Percentiles rank a stretch among this genome's conserved stretches.
Conservation (phyloP, 37 sponge, comb jelly and placozoan species). For the Oopsacas minuta region DNA sequence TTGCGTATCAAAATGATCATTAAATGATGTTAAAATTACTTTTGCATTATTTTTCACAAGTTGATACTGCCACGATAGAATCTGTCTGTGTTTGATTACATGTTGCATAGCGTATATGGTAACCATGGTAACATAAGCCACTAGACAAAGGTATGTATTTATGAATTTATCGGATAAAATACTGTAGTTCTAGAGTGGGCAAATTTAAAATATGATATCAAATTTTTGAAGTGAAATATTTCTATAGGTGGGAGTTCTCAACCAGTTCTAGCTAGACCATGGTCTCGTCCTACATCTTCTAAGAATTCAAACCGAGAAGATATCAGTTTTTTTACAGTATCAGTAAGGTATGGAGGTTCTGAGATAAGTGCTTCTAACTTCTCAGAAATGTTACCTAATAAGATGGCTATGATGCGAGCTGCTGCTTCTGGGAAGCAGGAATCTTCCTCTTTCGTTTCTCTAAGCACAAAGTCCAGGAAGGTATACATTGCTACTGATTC, state of each 20-base stretch:
- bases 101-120: no score
- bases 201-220: no score
- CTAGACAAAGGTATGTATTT: no score
- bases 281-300: slow-evolving; percentile 36
- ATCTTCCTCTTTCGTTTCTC: neutral
- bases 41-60: no score
- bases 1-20: no score
- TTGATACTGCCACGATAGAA: no score
- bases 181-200: no score
- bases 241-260: neutral
- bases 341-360: neutral
- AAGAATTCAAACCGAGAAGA: slow-evolving; percentile 1
- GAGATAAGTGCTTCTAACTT: neutral
- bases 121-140: no score
- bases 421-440: neutral
- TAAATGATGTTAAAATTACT: no score
- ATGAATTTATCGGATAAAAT: no score
- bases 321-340: neutral
- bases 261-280: slow-evolving; percentile 23
- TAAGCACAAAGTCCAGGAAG: neutral
- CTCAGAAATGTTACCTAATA: neutral
- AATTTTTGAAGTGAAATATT: no score
- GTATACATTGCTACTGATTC: neutral
- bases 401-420: neutral
- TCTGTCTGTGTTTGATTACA: no score